These are phyloP conservation scores for Drosophila pseudotakahashii DNA, from an alignment of 2,888 invertebrate genomes.

Conservation along the genomic window DNA sequence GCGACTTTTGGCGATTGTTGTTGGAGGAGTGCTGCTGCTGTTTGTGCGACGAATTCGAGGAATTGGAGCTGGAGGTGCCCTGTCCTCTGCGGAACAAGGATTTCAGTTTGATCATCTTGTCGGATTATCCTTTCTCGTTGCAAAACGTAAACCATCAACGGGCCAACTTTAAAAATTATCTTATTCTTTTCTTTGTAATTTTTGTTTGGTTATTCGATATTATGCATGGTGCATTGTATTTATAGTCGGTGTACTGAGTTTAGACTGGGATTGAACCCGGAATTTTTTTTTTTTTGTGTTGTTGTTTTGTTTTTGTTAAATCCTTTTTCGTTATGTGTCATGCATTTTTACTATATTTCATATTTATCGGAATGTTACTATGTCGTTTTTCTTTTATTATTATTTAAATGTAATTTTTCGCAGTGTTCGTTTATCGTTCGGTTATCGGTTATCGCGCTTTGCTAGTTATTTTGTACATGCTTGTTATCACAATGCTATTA, in stretches of 20 bases:
- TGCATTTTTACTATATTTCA: no score
- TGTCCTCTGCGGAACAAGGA: slow-evolving; percentile 96
- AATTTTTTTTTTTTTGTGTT: neutral
- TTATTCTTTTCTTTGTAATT: neutral
- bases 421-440: slow-evolving; percentile 22
- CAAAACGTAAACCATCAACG: slow-evolving; percentile 75
- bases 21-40: slow-evolving; percentile 68
- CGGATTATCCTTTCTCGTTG: slow-evolving; percentile 29
- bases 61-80: slow-evolving; percentile 85
- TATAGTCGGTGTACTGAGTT: neutral
- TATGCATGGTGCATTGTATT: neutral
- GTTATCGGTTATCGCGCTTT: slow-evolving; percentile 27
- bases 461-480: slow-evolving; percentile 26
- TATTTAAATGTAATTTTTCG: neutral
- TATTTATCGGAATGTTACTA: neutral
- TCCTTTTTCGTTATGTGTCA: neutral
- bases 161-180: slow-evolving; percentile 8
- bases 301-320: neutral
- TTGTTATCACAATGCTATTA: slow-evolving; percentile 31
- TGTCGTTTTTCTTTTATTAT: neutral
- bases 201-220: neutral
- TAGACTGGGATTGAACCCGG: no score
- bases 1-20: slow-evolving; percentile 80
- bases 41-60: slow-evolving; percentile 72
- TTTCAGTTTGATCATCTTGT: slow-evolving; percentile 95